A percentile compares a stretch with the other conserved stretches of the same genome.
These are phyloP conservation scores for Cyphomyrmex costatus DNA, from an alignment of 1,140 invertebrate genomes.

Conservation along the genomic window DNA sequence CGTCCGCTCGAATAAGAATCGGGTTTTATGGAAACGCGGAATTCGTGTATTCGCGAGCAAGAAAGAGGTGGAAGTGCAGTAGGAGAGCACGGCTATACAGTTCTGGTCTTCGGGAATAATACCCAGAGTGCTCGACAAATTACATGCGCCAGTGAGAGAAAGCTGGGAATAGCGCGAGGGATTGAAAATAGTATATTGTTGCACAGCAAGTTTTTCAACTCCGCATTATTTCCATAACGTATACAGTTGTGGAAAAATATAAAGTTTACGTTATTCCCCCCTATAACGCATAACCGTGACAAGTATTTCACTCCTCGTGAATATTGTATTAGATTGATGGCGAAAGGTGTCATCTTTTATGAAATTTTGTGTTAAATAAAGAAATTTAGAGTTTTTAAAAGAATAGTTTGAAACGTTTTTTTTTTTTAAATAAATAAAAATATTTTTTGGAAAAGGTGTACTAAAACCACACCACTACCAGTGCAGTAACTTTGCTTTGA, in stretches of 20 bases:
- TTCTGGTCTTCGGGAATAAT: conserved; percentile 32
- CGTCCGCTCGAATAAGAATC: conserved; percentile 66
- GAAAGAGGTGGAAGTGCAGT: not conserved
- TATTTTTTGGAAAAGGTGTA: not conserved
- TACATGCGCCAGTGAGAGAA: conserved; percentile 30
- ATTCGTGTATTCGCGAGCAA: conserved; percentile 14
- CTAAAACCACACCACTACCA: not conserved
- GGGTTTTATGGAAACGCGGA: conserved; percentile 67
- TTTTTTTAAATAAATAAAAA: conserved; percentile 3
- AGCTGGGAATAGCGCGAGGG: not conserved
- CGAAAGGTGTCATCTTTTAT: not conserved
- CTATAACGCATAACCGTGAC: not conserved
- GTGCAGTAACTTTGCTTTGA: not conserved
- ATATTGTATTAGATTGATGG: not conserved
- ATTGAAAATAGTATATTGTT: conserved; percentile 36
- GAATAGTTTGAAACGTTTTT: not conserved
- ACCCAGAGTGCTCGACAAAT: conserved; percentile 19
- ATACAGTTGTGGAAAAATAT: not conserved
- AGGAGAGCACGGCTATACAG: not conserved
- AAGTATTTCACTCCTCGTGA: not conserved
- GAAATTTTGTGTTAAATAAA: not conserved
- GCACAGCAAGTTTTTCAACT: conserved; percentile 14
- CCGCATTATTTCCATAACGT: conserved; percentile 14
- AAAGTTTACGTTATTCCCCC: not conserved
- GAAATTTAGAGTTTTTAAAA: not conserved